phyloP scores from a whole-genome alignment of 2,888 invertebrate species.

The Sesia apiformis region DNA sequence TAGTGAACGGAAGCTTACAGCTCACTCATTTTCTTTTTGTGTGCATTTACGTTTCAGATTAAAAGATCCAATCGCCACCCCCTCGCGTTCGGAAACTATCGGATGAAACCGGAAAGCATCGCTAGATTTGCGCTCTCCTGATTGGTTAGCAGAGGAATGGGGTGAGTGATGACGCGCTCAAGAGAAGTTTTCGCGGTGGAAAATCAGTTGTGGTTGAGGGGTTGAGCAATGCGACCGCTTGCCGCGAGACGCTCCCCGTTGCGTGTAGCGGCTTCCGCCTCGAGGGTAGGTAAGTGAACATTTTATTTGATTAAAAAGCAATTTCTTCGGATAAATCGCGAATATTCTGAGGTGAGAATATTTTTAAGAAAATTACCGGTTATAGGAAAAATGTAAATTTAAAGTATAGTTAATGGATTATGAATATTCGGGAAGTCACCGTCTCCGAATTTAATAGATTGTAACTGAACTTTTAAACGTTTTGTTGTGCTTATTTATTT shows the following conservation, averaged over 20 bases:
- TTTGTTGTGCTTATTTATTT: too few species aligned
- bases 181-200: conserved; percentile 69
- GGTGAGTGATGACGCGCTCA: conserved; percentile 64
- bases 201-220: conserved; percentile 62
- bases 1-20: conserved; percentile 47
- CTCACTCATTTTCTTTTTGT: conserved; percentile 60
- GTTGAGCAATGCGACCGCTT: conserved; percentile 51
- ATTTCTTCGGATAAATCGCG: conserved; percentile 45
- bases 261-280: conserved; percentile 36
- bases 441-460: too few species aligned
- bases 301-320: conserved; percentile 72
- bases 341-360: neutral
- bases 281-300: conserved; percentile 66
- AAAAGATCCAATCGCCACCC: conserved; percentile 69
- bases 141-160: conserved; percentile 52
- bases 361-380: too few species aligned
- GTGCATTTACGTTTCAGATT: conserved; percentile 73
- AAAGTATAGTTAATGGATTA: too few species aligned
- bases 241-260: conserved; percentile 39
- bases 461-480: too few species aligned
- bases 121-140: conserved; percentile 23
- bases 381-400: too few species aligned
- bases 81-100: conserved; percentile 44
- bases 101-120: conserved; percentile 44
- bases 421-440: too few species aligned